Conservation (phyloP, 2,797 vertebrate species). For the Tiaroga cobitis region DNA sequence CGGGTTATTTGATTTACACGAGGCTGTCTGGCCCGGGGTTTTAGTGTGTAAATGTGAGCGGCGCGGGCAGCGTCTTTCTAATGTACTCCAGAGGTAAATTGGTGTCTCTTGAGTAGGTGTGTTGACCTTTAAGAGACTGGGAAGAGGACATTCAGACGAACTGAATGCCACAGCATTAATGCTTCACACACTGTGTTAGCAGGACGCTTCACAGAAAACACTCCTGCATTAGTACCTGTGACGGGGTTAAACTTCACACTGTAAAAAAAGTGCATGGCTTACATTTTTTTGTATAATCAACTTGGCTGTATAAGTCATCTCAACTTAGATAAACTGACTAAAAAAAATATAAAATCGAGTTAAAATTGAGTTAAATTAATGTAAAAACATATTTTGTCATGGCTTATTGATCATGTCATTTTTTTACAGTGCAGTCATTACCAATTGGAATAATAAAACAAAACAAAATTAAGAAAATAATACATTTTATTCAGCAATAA, state of each 20-base stretch:
- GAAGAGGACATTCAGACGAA: conserved; percentile 79
- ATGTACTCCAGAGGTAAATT: conserved; percentile 81
- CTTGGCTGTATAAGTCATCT: no score
- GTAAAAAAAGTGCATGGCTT: no score
- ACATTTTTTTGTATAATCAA: no score
- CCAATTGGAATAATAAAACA: neutral
- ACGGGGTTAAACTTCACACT: no score
- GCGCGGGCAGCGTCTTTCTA: conserved; percentile 63
- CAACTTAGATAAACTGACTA: no score
- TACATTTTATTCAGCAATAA: neutral
- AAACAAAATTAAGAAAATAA: neutral
- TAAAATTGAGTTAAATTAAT: no score
- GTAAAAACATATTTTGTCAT: no score
- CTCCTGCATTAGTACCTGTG: conserved; percentile 3
- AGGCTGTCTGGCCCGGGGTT: conserved; percentile 28
- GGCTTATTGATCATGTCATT: no score
- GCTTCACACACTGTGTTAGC: conserved; percentile 54
- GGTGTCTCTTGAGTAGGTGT: conserved; percentile 82
- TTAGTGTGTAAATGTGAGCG: conserved; percentile 54
- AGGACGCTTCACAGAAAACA: conserved; percentile 70
- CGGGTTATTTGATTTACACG: neutral
- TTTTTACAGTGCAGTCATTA: neutral
- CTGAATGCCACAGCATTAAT: conserved; percentile 74
- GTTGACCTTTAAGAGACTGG: conserved; percentile 87
- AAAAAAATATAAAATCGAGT: no score